These are phyloP conservation scores for Oscheius sp. DNA, from an alignment of 2,888 invertebrate genomes.

Conservation along the genomic window DNA sequence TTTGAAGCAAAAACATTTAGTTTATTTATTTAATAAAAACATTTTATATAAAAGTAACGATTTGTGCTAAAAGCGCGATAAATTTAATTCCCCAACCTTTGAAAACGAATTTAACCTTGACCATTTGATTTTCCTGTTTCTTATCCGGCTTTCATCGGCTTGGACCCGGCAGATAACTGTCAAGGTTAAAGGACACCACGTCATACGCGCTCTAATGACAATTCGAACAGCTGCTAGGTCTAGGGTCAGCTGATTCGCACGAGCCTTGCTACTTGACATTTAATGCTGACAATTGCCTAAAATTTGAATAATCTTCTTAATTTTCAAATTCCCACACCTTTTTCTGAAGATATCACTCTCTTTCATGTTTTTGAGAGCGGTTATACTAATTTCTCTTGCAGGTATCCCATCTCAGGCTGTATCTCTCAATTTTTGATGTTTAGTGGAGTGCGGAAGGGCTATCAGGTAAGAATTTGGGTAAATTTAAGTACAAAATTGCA, in stretches of 20 bases:
- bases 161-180: neutral
- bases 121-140: neutral
- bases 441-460: slow-evolving; percentile 12
- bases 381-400: neutral
- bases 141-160: neutral
- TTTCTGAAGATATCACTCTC: too few species aligned
- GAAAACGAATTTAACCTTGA: neutral
- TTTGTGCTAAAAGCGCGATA: too few species aligned
- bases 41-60: too few species aligned
- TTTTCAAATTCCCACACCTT: too few species aligned
- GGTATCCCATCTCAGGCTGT: neutral
- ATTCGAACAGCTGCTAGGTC: slow-evolving; percentile 23
- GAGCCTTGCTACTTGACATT: slow-evolving; percentile 9
- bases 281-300: slow-evolving; percentile 8
- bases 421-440: slow-evolving; percentile 16
- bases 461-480: slow-evolving; percentile 1
- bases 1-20: too few species aligned
- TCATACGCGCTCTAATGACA: slow-evolving; percentile 5
- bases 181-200: slow-evolving; percentile 22
- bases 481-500: slow-evolving; percentile 3
- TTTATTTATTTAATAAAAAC: too few species aligned
- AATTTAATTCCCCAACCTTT: too few species aligned
- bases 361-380: too few species aligned
- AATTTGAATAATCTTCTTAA: too few species aligned
- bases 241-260: slow-evolving; percentile 24